A percentile compares a stretch with the other conserved stretches of the same genome.
Evolutionary conservation across 2,888 invertebrate genomes (phyloP).

Genomic region (Diarsia mendica): DNA sequence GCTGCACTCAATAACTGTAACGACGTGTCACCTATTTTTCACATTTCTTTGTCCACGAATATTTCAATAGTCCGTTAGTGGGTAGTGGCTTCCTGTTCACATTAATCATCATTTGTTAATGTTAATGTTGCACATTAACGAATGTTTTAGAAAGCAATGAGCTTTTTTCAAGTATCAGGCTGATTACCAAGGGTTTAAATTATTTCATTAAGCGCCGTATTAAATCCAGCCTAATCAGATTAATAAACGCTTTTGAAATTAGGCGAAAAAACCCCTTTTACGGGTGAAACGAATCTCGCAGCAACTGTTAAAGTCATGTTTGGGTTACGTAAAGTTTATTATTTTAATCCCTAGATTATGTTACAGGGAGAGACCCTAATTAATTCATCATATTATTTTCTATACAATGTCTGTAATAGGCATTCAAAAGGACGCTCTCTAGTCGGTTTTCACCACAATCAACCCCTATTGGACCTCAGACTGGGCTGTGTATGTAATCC

Average conservation of each 20-base stretch:
- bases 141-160: constrained; percentile 26
- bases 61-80: constrained; percentile 42
- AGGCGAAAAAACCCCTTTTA: constrained; percentile 46
- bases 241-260: constrained; percentile 52
- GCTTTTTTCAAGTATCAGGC: constrained; percentile 33
- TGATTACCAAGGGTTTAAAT: constrained; percentile 38
- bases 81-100: constrained; percentile 32
- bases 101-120: constrained; percentile 45
- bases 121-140: constrained; percentile 5
- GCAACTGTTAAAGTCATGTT: constrained; percentile 15
- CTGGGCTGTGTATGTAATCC: background rate
- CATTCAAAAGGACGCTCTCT: too few species aligned
- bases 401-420: background rate
- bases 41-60: constrained; percentile 40
- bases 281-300: constrained; percentile 33
- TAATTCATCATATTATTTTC: background rate
- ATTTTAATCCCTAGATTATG: background rate
- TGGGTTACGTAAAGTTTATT: constrained; percentile 11
- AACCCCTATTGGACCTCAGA: background rate
- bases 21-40: constrained; percentile 55
- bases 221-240: constrained; percentile 48
- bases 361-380: background rate
- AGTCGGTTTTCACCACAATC: background rate
- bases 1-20: constrained; percentile 29
- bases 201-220: constrained; percentile 35